Conservation (phyloP, 2,113 vertebrate genomes). For the Solea solea region DNA sequence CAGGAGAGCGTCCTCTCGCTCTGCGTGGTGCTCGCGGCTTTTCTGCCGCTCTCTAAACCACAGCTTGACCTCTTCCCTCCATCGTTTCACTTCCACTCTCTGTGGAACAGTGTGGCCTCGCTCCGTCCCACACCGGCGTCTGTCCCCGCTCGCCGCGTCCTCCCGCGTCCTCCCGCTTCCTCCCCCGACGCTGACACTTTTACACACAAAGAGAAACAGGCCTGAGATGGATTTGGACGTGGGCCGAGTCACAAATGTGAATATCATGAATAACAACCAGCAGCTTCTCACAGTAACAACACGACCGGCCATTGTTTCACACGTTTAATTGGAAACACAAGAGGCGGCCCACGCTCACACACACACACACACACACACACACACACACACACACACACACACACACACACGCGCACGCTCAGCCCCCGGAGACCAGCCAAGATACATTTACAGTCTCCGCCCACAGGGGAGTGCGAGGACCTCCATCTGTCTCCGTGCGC, state of each 20-base stretch:
- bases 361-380: constrained; percentile 45
- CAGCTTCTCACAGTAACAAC: constrained; percentile 33
- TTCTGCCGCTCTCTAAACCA: constrained; percentile 56
- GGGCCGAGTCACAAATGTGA: constrained; percentile 33
- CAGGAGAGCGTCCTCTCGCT: constrained; percentile 68
- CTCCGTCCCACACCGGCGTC: background rate
- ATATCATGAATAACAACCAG: constrained; percentile 57
- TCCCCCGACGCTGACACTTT: background rate
- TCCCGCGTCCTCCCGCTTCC: background rate
- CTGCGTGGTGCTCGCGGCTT: constrained; percentile 48
- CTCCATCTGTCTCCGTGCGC: constrained; percentile 53
- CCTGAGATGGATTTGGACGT: background rate
- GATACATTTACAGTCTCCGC: constrained; percentile 55
- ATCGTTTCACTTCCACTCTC: constrained; percentile 44
- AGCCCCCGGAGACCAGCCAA: constrained; percentile 57
- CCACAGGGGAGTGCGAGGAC: constrained; percentile 26
- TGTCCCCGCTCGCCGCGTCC: background rate
- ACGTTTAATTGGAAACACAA: constrained; percentile 73
- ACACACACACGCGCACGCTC: constrained; percentile 11
- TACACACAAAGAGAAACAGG: background rate
- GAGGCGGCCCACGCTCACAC: constrained; percentile 56
- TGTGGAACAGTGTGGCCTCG: background rate
- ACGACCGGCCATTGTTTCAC: constrained; percentile 60
- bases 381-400: constrained; percentile 48
- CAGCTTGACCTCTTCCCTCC: constrained; percentile 60